Percentiles rank a stretch among this genome's conserved stretches.
Conservation (phyloP, 2,888 invertebrate genomes). For the Caenorhabditis drosophilae region DNA sequence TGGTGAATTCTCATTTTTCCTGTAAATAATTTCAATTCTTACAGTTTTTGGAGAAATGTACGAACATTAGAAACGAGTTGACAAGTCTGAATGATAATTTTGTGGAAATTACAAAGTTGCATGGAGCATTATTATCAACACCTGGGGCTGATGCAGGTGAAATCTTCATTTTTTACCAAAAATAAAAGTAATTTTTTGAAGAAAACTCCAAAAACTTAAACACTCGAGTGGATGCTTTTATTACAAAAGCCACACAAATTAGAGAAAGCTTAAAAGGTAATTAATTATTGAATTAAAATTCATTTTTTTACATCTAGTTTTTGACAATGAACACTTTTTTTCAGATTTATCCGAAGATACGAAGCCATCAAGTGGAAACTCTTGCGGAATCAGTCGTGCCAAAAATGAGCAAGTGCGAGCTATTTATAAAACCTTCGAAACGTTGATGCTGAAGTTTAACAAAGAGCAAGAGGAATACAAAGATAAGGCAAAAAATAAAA, state of each 20-base stretch:
- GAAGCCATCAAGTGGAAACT: slow-evolving; percentile 5
- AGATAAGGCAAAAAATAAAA: slow-evolving; percentile 36
- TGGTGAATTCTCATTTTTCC: slow-evolving; percentile 13
- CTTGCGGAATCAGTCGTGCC: slow-evolving; percentile 26
- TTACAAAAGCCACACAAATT: slow-evolving; percentile 20
- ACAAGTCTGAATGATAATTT: slow-evolving; percentile 28
- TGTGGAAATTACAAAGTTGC: slow-evolving; percentile 20
- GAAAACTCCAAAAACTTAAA: slow-evolving; percentile 24
- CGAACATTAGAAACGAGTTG: slow-evolving; percentile 20
- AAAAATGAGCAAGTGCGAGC: slow-evolving; percentile 27
- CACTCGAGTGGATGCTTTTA: slow-evolving; percentile 17
- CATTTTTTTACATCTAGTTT: too few relatives aligned
- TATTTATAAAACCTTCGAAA: slow-evolving; percentile 33
- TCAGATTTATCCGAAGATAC: slow-evolving; percentile 30
- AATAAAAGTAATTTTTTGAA: slow-evolving; percentile 1
- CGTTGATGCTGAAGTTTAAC: slow-evolving; percentile 34
- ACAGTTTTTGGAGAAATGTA: slow-evolving; percentile 32
- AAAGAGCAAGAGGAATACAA: slow-evolving; percentile 44
- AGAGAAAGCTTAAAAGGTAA: slow-evolving; percentile 23
- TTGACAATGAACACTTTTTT: slow-evolving; percentile 1
- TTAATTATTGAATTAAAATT: too few relatives aligned
- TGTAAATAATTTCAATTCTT: neutral
- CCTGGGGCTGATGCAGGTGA: slow-evolving; percentile 36
- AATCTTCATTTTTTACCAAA: neutral
- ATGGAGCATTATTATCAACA: slow-evolving; percentile 23